A percentile compares a stretch with the other conserved stretches of the same genome.
These are phyloP conservation scores for Cyclura pinguis DNA, from an alignment of 2,797 vertebrate genomes.

Conservation along the genomic window DNA sequence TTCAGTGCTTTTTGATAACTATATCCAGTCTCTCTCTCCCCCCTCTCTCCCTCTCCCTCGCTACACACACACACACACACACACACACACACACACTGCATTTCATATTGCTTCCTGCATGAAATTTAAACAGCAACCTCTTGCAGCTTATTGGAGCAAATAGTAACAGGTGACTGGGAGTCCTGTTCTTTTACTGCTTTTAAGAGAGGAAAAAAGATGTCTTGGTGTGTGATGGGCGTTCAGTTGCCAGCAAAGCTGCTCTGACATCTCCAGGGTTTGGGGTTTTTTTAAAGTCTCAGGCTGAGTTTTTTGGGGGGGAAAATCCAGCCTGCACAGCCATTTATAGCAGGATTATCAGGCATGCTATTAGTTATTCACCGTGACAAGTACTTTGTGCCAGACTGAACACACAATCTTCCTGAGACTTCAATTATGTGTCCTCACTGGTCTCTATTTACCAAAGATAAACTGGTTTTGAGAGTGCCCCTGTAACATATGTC, in stretches of 20 bases:
- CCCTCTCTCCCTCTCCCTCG: neutral
- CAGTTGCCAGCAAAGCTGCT: slow-evolving; percentile 36
- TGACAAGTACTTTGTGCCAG: neutral
- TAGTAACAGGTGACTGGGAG: slow-evolving; percentile 59
- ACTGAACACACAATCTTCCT: neutral
- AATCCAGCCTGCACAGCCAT: slow-evolving; percentile 19
- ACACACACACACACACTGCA: too few relatives aligned
- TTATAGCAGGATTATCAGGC: slow-evolving; percentile 57
- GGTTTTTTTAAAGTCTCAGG: neutral
- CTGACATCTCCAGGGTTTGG: neutral
- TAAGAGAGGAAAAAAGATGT: neutral
- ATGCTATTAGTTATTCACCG: slow-evolving; percentile 21
- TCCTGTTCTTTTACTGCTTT: slow-evolving; percentile 37
- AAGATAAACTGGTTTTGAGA: neutral
- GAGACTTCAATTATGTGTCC: too few relatives aligned
- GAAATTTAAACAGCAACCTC: slow-evolving; percentile 50
- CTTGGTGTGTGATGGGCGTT: slow-evolving; percentile 47
- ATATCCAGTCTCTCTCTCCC: slow-evolving; percentile 1
- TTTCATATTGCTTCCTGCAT: neutral
- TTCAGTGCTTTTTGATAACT: neutral
- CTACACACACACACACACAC: neutral
- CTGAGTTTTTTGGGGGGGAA: too few relatives aligned
- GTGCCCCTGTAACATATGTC: neutral
- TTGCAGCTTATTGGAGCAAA: slow-evolving; percentile 45
- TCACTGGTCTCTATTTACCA: neutral